These are phyloP conservation scores for Apeltes quadracus DNA, from an alignment of 2,113 vertebrate genomes.

Conservation along the genomic window DNA sequence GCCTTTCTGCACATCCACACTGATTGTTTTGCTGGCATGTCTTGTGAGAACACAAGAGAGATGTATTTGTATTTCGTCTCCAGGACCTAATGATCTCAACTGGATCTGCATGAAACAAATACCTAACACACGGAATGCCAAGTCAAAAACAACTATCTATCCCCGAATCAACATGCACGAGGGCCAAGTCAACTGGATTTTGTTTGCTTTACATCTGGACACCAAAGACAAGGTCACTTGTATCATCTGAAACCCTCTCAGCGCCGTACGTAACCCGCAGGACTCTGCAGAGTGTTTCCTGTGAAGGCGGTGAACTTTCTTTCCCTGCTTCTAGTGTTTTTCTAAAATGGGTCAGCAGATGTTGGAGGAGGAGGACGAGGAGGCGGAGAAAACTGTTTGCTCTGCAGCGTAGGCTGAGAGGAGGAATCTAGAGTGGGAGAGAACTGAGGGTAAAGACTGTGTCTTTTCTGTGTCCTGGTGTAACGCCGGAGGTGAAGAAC, in stretches of 20 bases:
- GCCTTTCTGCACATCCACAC: neutral
- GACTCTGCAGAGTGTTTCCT: constrained; percentile 60
- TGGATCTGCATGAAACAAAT: neutral
- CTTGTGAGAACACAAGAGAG: constrained; percentile 1
- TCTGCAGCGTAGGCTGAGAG: constrained; percentile 65
- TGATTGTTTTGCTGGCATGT: constrained; percentile 12
- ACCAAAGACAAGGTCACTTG: constrained; percentile 27
- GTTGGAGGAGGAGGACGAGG: constrained; percentile 54
- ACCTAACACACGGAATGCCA: constrained; percentile 4
- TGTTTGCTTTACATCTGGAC: constrained; percentile 34
- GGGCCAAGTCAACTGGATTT: constrained; percentile 22
- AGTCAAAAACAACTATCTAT: neutral
- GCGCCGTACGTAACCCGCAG: constrained; percentile 24
- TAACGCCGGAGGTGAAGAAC: neutral
- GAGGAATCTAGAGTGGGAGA: constrained; percentile 55
- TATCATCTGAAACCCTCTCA: constrained; percentile 14
- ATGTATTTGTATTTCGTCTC: neutral
- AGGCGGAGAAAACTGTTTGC: constrained; percentile 69
- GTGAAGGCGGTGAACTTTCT: constrained; percentile 70
- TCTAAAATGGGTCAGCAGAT: constrained; percentile 83
- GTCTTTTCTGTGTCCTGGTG: constrained; percentile 44
- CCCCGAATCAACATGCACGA: neutral
- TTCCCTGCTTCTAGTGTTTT: constrained; percentile 67
- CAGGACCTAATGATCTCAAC: neutral
- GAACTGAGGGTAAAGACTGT: constrained; percentile 41